phyloP scores from a whole-genome alignment of 2,113 vertebrate species.

The Thermophis baileyi region DNA sequence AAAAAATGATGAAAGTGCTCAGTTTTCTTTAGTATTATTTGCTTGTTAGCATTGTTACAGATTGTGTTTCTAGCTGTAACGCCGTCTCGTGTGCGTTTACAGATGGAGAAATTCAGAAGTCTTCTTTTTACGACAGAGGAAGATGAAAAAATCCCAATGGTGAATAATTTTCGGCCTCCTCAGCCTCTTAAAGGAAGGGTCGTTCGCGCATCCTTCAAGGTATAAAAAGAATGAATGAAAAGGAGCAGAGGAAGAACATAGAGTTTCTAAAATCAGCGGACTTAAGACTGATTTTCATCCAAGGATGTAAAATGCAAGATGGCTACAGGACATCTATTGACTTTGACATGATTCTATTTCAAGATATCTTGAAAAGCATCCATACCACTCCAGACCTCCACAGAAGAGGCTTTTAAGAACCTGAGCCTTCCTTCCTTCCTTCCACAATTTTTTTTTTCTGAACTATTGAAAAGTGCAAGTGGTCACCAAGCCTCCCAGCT shows the following conservation, averaged over 20 bases:
- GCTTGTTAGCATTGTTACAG: rapidly evolving
- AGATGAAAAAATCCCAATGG: constrained; percentile 83
- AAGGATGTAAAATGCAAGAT: neutral
- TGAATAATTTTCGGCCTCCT: constrained; percentile 92
- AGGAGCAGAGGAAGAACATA: constrained; percentile 25
- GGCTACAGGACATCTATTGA: neutral
- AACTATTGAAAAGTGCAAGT: neutral
- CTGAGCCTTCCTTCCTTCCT: neutral
- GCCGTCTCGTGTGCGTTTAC: constrained; percentile 24
- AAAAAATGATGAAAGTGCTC: neutral
- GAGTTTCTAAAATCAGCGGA: constrained; percentile 63
- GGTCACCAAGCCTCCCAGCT: neutral
- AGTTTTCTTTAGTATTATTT: neutral
- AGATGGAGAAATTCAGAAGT: constrained; percentile 91
- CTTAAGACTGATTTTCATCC: constrained; percentile 27
- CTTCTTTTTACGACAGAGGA: constrained; percentile 84
- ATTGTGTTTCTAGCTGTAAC: neutral
- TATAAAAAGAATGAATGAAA: constrained; percentile 48
- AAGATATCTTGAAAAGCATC: neutral
- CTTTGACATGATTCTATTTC: neutral
- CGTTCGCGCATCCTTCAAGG: constrained; percentile 86
- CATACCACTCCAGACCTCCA: neutral
- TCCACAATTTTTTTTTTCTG: no score
- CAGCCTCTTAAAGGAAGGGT: constrained; percentile 89
- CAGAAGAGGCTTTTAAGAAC: neutral